Base-by-base conservation (phyloP, 2,888 invertebrate species). In the Orchestes rusci region DNA sequence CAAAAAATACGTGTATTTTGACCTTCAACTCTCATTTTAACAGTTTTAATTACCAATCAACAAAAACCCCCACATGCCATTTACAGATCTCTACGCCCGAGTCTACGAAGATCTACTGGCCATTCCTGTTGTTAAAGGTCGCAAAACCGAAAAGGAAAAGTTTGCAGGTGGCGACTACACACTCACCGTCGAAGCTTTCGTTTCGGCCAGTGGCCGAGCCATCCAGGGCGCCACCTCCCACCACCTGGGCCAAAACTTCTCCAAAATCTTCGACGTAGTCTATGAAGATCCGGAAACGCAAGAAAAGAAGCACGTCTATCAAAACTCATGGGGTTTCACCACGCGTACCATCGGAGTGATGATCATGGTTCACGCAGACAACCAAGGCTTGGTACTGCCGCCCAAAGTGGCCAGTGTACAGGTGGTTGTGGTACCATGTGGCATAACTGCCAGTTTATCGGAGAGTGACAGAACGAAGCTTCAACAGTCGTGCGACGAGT, bases 261-360 rank as follows among this genome's bases (percentile, higher is more conserved):
- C 96, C 0, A 94, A 92, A 71, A 99, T 99, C 95, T 99, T 99
- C 70, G 94, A 97, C 57, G 93, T 99, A 44, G 79, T 86, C 7
- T 93, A 82, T 63, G 96, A 97, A 66, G 89, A 96, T 65, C 93
- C 93, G 0, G 87, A 88, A 58, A 89, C 89, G 0, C 85, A 89
- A 55, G 84, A 87, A 61, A 89, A 87, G 66, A 79, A 84, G 56
- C 90, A 78, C 64, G 94, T 92, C 2, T 94, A 80, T 70, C 99
- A 99, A 69, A 99, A 99, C 71, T 97, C 96, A 0, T 99, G 97
- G 97, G 99, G 97, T 2, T 62, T 99, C 36, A 97, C 97, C 0
- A 99, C 99, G 0, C 79, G 97, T 55, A 93, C 96, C 3, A 96
- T 99, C 53, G 94, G 88, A 56, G 89, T 89, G 2, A 86, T 89